A percentile compares a stretch with the other conserved stretches of the same genome.
Evolutionary conservation across 1,140 invertebrate genomes (phyloP).

Genomic region (Ridgeia piscesae): DNA sequence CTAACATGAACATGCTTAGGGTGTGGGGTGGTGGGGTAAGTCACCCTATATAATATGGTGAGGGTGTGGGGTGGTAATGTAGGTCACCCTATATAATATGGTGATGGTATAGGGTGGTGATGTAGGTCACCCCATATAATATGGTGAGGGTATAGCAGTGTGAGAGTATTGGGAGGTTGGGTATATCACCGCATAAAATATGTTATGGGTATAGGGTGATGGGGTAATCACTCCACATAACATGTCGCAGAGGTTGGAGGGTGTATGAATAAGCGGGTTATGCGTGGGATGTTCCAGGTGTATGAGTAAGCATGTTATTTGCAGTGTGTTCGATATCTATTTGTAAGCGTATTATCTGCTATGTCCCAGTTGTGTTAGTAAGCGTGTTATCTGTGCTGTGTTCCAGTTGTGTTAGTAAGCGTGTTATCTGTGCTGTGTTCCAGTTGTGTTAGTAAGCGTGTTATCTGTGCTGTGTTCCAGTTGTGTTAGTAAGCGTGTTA

Average conservation of each 20-base stretch:
- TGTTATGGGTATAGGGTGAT: too few species aligned
- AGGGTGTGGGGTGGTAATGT: constrained; percentile 64
- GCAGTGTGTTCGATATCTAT: not conserved
- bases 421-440: not conserved
- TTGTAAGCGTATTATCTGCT: not conserved
- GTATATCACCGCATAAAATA: too few species aligned
- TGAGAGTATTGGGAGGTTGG: too few species aligned
- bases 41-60: constrained; percentile 14
- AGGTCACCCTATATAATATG: constrained; percentile 26
- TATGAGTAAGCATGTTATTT: not conserved
- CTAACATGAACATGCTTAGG: constrained; percentile 90
- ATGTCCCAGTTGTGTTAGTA: not conserved
- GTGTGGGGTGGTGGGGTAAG: constrained; percentile 89
- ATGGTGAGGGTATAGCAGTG: too few species aligned
- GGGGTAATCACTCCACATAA: too few species aligned
- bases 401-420: not conserved
- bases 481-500: constrained; percentile 77
- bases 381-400: not conserved
- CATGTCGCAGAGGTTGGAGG: too few species aligned
- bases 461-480: constrained; percentile 51
- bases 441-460: not conserved
- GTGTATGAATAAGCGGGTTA: not conserved
- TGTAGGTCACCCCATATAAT: too few species aligned
- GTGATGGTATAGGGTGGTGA: not conserved
- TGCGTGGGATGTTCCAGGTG: not conserved